Evolutionary conservation across 2,888 invertebrate genomes (phyloP), one percentile per base, ranked within the genome.

Genomic region (Taenaris catops): DNA sequence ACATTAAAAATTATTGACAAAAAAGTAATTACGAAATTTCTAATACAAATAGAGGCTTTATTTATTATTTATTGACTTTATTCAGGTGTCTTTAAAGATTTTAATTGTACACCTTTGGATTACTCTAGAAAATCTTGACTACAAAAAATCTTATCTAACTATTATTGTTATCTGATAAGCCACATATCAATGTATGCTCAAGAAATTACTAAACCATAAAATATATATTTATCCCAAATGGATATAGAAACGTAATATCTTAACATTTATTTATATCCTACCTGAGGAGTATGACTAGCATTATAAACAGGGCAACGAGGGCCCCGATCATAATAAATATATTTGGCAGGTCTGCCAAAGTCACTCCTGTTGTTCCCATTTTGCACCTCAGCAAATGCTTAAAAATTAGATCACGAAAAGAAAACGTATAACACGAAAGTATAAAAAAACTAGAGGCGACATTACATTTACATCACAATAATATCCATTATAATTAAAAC

Each of bases 211-310:
- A 10, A 12, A 12, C 8, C 14, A 23, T 12, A 23, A 2, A 4
- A 14, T 14, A 3, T 14, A 4, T 3, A 14, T 14, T 14, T 3
- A 14, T 3, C 14, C 14, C 4, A 4, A 14, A 14, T 3, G 14
- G 14, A 3, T 14, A 14, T 14, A 14, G 4, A 14, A n/a, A n/a
- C n/a, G n/a, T n/a, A n/a, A n/a, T n/a, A n/a, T n/a, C 4, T 14
- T 14, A 14, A 4, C 2, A 4, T 14, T 14, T 14, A 14, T 4
- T 14, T 2, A 3, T 14, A 14, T 14, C 88, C 80, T 65, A 93
- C 93, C 92, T 92, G 75, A 92, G 90, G 50, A 93, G 91, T 67
- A 93, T 92, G 53, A 93, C 87, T 58, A 93, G 89, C 90, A 93
- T 92, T 44, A 91, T 91, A 74, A 92, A 92, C 59, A 93, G 91